Evolutionary conservation across 2,113 vertebrate species (phyloP).

Genomic region (Dipodomys ordii): DNA sequence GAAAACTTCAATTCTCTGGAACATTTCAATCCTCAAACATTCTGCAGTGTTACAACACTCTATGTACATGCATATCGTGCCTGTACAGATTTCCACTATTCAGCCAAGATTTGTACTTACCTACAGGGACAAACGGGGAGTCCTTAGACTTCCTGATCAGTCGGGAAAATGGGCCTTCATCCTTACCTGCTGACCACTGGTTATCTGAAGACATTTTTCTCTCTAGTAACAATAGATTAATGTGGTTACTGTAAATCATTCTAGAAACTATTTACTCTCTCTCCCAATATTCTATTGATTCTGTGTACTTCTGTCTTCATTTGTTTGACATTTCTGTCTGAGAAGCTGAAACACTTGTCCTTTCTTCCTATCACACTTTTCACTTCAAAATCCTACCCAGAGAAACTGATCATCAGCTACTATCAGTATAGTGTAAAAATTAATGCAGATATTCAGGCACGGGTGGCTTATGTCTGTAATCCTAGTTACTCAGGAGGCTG

Average conservation of each 20-base stretch:
- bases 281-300: neutral
- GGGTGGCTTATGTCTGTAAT: too few relatives aligned
- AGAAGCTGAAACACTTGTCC: neutral
- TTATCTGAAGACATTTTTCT: slow-evolving; percentile 86
- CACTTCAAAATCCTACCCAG: neutral
- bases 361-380: slow-evolving; percentile 11
- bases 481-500: too few relatives aligned
- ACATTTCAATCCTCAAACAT: neutral
- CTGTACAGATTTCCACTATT: neutral
- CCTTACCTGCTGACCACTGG: slow-evolving; percentile 74
- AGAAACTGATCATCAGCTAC: neutral
- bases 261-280: neutral
- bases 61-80: too few relatives aligned
- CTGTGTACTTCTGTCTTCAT: neutral
- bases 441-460: too few relatives aligned
- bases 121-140: slow-evolving; percentile 92
- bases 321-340: neutral
- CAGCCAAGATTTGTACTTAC: slow-evolving; percentile 83
- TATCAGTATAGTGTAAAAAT: neutral
- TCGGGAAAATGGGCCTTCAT: slow-evolving; percentile 88
- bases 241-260: slow-evolving; percentile 4
- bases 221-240: slow-evolving; percentile 17
- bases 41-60: neutral
- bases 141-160: slow-evolving; percentile 91
- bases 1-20: neutral